Evolutionary conservation across 2,888 invertebrate genomes (phyloP).

Genomic region (Plemyria rubiginata): DNA sequence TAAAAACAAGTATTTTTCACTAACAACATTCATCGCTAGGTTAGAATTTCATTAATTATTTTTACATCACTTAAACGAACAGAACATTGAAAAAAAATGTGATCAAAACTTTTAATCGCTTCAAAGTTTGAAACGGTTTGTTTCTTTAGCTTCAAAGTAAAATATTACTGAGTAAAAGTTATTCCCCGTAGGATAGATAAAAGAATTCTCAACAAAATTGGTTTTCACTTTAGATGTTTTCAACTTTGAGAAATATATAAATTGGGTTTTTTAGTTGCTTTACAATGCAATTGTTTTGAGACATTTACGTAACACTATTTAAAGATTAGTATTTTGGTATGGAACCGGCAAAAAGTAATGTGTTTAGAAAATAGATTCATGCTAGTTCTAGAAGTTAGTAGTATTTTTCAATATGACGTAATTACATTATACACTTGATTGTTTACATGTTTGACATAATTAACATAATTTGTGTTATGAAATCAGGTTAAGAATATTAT

Average conservation of each 20-base stretch:
- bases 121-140: slow-evolving; percentile 11
- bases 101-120: slow-evolving; percentile 10
- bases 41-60: too few relatives aligned
- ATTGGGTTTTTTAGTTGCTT: background rate
- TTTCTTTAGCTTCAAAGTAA: slow-evolving; percentile 21
- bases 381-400: background rate
- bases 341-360: background rate
- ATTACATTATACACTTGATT: background rate
- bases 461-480: background rate
- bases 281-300: background rate
- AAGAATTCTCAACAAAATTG: slow-evolving; percentile 10
- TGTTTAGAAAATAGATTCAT: too few relatives aligned
- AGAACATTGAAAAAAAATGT: background rate
- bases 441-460: slow-evolving; percentile 2
- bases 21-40: too few relatives aligned
- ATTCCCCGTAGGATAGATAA: slow-evolving; percentile 6
- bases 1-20: too few relatives aligned
- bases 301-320: slow-evolving; percentile 2
- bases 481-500: slow-evolving; percentile 1
- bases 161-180: slow-evolving; percentile 14
- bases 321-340: background rate
- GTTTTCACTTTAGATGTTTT: slow-evolving; percentile 1
- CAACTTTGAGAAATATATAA: slow-evolving; percentile 9
- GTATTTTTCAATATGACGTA: background rate
- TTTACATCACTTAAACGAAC: background rate